phyloP scores from a whole-genome alignment of 2,888 invertebrate species.

The Caenorhabditis becei region DNA sequence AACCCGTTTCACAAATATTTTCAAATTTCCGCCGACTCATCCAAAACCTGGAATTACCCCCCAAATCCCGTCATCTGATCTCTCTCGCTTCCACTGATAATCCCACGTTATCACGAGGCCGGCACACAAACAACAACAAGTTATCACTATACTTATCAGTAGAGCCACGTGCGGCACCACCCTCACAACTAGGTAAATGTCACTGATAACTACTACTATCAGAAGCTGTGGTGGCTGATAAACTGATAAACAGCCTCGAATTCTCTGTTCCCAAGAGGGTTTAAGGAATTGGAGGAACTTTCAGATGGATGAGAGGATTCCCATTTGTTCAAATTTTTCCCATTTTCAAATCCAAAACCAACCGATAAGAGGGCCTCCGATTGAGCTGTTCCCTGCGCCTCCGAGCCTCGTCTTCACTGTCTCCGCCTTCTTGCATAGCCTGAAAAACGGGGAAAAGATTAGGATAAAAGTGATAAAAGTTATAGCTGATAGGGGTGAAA shows the following conservation, averaged over 20 bases:
- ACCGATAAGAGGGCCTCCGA: slow-evolving; percentile 80
- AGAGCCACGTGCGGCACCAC: too few relatives aligned
- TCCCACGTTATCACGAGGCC: not conserved
- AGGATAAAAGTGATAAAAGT: not conserved
- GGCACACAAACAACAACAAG: not conserved
- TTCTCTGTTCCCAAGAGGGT: too few relatives aligned
- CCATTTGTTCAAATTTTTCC: not conserved
- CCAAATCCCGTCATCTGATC: not conserved
- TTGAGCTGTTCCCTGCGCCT: slow-evolving; percentile 80
- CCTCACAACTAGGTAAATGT: too few relatives aligned
- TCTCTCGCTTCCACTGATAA: not conserved
- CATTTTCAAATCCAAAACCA: slow-evolving; percentile 23
- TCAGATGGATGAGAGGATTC: not conserved
- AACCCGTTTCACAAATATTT: too few relatives aligned
- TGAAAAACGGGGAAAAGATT: slow-evolving; percentile 33
- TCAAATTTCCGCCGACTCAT: too few relatives aligned
- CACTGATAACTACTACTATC: too few relatives aligned
- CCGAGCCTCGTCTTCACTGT: slow-evolving; percentile 80
- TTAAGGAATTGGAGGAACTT: not conserved
- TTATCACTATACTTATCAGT: too few relatives aligned
- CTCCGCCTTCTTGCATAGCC: slow-evolving; percentile 69
- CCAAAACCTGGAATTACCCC: not conserved
- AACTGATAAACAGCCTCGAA: too few relatives aligned
- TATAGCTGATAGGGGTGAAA: not conserved
- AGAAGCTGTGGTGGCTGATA: too few relatives aligned